A percentile compares a stretch with the other conserved stretches of the same genome.
phyloP scores from a whole-genome alignment of 2,888 invertebrate species.

The Tiliacea aurago region DNA sequence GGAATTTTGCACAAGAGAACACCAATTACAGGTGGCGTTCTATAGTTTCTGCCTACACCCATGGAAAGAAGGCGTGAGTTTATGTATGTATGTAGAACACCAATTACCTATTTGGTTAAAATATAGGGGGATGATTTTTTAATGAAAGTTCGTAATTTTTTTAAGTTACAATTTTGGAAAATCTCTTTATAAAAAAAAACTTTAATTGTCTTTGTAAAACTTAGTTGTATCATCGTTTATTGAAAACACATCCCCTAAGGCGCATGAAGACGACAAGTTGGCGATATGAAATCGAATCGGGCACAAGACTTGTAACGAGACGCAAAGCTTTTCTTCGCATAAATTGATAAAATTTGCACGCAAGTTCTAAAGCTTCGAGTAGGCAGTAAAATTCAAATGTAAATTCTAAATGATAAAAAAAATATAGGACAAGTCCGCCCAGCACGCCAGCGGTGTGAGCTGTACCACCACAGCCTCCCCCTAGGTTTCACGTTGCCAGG shows the following conservation, averaged over 20 bases:
- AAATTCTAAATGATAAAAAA: conserved; percentile 16
- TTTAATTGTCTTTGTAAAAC: too few species aligned
- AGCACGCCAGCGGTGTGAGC: conserved; percentile 31
- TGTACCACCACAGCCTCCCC: conserved; percentile 23
- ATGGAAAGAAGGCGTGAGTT: too few species aligned
- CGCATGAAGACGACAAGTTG: neutral
- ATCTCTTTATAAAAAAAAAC: neutral
- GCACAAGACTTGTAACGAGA: neutral
- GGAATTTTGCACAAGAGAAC: neutral
- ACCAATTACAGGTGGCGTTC: too few species aligned
- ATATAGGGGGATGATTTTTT: neutral
- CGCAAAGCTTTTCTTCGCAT: conserved; percentile 9
- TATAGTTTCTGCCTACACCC: too few species aligned
- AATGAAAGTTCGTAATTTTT: neutral
- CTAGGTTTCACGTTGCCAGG: conserved; percentile 22
- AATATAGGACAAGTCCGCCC: conserved; percentile 25
- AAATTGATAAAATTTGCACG: neutral
- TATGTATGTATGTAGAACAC: too few species aligned
- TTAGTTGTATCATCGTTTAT: neutral
- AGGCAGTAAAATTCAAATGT: too few species aligned
- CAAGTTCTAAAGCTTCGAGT: neutral
- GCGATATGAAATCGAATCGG: neutral
- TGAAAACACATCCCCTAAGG: neutral
- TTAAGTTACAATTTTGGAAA: too few species aligned
- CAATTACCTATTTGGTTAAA: neutral